Conservation (phyloP, 2,113 vertebrate species). For the Callipepla squamata region DNA sequence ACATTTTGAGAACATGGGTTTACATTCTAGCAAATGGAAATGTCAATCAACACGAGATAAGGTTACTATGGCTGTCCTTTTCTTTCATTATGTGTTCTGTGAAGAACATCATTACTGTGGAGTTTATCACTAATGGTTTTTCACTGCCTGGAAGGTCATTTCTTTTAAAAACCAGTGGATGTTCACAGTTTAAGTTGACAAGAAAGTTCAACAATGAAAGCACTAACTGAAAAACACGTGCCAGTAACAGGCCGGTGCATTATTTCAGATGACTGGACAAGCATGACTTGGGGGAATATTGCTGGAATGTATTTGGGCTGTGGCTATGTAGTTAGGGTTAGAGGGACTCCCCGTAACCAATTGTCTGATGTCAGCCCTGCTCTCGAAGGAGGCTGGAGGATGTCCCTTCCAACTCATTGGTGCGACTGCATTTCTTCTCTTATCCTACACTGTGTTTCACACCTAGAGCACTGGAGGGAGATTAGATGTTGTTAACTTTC, state of each 20-base stretch:
- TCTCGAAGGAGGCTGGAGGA: not conserved
- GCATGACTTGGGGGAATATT: not conserved
- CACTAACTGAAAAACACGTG: not conserved
- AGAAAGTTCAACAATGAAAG: constrained; percentile 1
- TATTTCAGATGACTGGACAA: not conserved
- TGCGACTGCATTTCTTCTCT: not conserved
- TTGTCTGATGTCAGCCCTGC: not conserved
- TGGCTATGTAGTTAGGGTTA: not conserved
- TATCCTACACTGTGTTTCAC: not conserved
- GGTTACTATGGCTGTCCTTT: constrained; percentile 20
- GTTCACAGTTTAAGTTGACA: constrained; percentile 1
- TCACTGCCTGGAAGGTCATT: constrained; percentile 54
- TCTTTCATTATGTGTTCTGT: constrained; percentile 25
- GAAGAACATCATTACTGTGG: constrained; percentile 44
- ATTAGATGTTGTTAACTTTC: not conserved
- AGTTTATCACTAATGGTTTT: constrained; percentile 51
- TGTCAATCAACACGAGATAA: not conserved
- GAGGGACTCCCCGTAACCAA: not conserved
- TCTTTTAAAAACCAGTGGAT: not conserved
- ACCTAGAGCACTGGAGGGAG: not conserved
- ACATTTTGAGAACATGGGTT: not conserved
- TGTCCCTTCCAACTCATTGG: not conserved
- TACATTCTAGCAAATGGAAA: not conserved
- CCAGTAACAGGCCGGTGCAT: not conserved
- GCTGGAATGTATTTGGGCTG: not conserved